A percentile compares a stretch with the other conserved stretches of the same genome.
Evolutionary conservation across 2,113 vertebrate species (phyloP).

Genomic region (Dryoscopus gambensis): DNA sequence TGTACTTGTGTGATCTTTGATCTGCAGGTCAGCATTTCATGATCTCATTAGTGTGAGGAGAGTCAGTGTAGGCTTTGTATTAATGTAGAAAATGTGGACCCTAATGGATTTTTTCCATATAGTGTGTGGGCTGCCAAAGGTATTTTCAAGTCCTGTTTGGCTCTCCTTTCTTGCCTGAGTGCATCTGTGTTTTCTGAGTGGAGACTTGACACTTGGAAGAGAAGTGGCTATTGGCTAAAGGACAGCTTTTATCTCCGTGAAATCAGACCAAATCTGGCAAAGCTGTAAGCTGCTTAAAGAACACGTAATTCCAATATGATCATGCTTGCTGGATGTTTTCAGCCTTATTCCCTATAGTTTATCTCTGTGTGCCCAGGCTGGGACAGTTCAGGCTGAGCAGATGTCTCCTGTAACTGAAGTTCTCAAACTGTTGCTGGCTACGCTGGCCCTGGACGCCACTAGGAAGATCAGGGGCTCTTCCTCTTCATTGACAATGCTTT

Average conservation of each 20-base stretch:
- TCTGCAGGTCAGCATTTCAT: neutral
- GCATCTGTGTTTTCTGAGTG: slow-evolving; percentile 1
- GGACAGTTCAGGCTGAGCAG: neutral
- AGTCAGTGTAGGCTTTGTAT: neutral
- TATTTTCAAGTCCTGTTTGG: neutral
- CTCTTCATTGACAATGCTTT: neutral
- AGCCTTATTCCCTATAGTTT: neutral
- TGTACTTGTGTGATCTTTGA: neutral
- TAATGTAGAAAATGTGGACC: neutral
- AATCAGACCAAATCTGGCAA: slow-evolving; percentile 38
- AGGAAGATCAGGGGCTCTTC: neutral
- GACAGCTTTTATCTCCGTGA: neutral
- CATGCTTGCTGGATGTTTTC: neutral
- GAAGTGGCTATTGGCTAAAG: slow-evolving; percentile 7
- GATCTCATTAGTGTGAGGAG: neutral
- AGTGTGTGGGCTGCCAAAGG: neutral
- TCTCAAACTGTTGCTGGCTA: neutral
- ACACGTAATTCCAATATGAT: neutral
- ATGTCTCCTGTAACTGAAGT: neutral
- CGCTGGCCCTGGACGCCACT: neutral
- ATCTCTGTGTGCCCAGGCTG: neutral
- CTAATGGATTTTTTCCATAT: neutral
- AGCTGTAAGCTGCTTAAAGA: neutral
- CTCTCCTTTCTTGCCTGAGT: neutral
- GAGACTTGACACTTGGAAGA: slow-evolving; percentile 29